Evolutionary conservation across 2,888 invertebrate genomes (phyloP), one percentile per base, ranked within the genome.

Genomic region (Hirtodrosophila duncani): DNA sequence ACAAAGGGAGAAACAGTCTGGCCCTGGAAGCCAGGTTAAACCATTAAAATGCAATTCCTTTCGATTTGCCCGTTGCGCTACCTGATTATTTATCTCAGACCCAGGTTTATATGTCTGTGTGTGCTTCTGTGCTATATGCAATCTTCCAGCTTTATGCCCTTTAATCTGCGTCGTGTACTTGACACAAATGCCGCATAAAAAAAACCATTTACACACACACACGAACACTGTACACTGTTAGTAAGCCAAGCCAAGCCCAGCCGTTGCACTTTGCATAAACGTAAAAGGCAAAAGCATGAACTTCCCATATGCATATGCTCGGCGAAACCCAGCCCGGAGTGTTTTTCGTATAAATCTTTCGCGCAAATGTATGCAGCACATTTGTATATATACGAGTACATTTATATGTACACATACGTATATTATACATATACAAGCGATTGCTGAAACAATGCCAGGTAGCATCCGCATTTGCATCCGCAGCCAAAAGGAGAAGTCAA

Each of bases 131-230:
- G 37, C 41, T 45, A 29, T 60, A 51, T 65, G 67, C 77, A 68
- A 71, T 78, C 67, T 79, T 75, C 55, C 56, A 71, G 75, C 41
- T 58, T 56, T 75, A 67, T 68, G 63, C 68, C 66, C 79, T 75
- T 74, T 74, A 74, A 74, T 74, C 79, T 79, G 66, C 63, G 53
- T 63, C 77, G 63, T 79, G 74, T 79, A 74, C 74, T 74, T 74
- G 74, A 74, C 75, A 75, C 68, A 74, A 74, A 79, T 74, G 70
- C 65, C 56, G 56, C 60, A 65, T 57, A 57, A 67, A 72, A 67
- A 70, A 56, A 75, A 59, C 45, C 48, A 71, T 37, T 75, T 37
- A 49, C 49, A 48, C 36, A 30, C 10, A 18, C 23, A 31, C 29
- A 34, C 51, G 53, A 48, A 49, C 23, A 48, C 21, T 16, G 17